A percentile compares a stretch with the other conserved stretches of the same genome.
These are phyloP conservation scores for Bettongia penicillata DNA, from an alignment of 2,113 vertebrate species.

Conservation along the genomic window DNA sequence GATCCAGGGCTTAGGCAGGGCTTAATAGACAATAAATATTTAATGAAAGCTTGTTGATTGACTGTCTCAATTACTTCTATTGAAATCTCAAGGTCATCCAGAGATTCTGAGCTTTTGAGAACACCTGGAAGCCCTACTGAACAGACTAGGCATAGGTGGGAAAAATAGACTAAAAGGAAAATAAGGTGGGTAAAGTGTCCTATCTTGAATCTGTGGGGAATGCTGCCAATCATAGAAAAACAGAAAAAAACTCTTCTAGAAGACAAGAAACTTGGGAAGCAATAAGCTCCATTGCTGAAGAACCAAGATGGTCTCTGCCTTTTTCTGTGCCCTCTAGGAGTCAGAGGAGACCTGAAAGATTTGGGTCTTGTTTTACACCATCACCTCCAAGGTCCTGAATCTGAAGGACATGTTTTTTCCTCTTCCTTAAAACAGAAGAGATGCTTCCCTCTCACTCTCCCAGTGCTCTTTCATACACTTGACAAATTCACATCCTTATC, in stretches of 20 bases:
- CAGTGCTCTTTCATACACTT: not conserved
- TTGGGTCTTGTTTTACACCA: not conserved
- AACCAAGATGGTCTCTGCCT: not conserved
- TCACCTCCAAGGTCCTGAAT: not conserved
- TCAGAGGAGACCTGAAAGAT: not conserved
- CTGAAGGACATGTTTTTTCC: not conserved
- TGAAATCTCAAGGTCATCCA: not conserved
- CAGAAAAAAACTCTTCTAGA: not conserved
- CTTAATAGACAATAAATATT: not conserved
- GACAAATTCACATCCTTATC: not conserved
- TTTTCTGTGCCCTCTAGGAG: not conserved
- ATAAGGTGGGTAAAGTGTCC: not conserved
- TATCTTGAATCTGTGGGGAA: not conserved
- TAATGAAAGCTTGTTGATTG: not conserved
- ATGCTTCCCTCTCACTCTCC: not conserved
- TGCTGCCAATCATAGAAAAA: not conserved
- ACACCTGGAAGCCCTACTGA: not conserved
- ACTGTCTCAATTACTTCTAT: no score
- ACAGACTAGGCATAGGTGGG: not conserved
- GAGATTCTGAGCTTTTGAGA: not conserved
- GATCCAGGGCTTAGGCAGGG: not conserved
- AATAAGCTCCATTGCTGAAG: not conserved
- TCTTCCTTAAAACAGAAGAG: slow-evolving; percentile 1
- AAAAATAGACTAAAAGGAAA: not conserved
- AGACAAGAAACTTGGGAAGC: not conserved